These are phyloP conservation scores for Troides helena DNA, from an alignment of 2,888 invertebrate species.

Conservation along the genomic window DNA sequence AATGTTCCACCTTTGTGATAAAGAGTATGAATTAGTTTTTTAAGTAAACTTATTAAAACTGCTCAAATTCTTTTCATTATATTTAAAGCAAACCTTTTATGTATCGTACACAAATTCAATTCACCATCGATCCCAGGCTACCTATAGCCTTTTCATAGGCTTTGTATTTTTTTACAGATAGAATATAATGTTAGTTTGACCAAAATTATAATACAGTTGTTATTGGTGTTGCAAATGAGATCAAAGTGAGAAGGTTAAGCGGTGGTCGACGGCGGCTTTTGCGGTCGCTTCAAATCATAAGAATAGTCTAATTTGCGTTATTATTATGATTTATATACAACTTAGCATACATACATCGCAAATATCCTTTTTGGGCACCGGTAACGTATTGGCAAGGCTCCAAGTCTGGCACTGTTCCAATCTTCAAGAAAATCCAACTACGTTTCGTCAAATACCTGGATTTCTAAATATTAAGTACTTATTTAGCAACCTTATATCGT, in stretches of 20 bases:
- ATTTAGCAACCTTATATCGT: too few relatives aligned
- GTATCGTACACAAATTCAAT: too few relatives aligned
- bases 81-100: too few relatives aligned
- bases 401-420: constrained; percentile 5
- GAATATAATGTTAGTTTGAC: background rate
- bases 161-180: background rate
- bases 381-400: background rate
- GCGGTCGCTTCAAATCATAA: background rate
- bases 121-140: too few relatives aligned
- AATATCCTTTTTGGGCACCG: background rate
- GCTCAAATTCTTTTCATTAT: too few relatives aligned
- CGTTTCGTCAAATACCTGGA: background rate
- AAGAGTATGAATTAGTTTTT: too few relatives aligned
- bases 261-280: background rate
- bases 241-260: background rate
- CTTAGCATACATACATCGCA: background rate
- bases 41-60: too few relatives aligned
- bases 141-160: too few relatives aligned
- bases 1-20: background rate
- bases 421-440: background rate
- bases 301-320: background rate
- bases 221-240: background rate
- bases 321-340: background rate
- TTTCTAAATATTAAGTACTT: background rate
- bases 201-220: background rate